Evolutionary conservation across 2,797 vertebrate genomes (phyloP), one percentile per base, ranked within the genome.

Genomic region (Rhodeus uyekii): DNA sequence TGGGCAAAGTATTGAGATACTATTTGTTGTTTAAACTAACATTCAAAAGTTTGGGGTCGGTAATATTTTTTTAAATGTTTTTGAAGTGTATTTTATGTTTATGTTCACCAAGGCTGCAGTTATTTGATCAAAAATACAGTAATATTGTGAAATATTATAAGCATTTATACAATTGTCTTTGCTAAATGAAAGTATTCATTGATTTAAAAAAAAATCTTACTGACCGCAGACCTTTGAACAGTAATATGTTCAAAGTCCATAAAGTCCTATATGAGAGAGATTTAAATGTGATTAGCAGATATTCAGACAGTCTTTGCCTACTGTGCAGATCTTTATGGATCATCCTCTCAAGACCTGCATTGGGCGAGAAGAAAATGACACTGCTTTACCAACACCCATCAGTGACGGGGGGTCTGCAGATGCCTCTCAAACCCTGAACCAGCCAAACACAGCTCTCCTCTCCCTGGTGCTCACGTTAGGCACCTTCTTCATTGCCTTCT

Each of bases 401-500:
- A 92, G 89, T 86, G 32, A 34, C 86, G 89, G 61, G 46, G 27
- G 5, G 0, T 3, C 60, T 48, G 2, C 18, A 61, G 67, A 36
- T 0, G 1, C 4, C 24, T 42, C 55, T 1, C 0, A 83, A 60
- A 90, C 90, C 55, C 88, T 1, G 0, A 95, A 93, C 10, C 92
- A 98, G 88, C 98, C 97, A 85, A 99, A 99, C 94, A 99, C 98
- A 0, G 97, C 98, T 0, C 93, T 99, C 89, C 96, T 99, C 0
- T 99, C 98, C 0, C 93, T 99, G 16, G 96, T 99, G 82, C 97
- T 99, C 63, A 99, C 98, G 96, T 95, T 95, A 0, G 96, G 98
- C 71, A 99, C 98, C 0, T 99, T 98, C 90, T 97, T 99, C 90
- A 97, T 99, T 0, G 98, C 98, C 77, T 99, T 97, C 90, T 99